Base-by-base conservation (phyloP, 1,140 invertebrate genomes). In the Ephestia elutella region DNA sequence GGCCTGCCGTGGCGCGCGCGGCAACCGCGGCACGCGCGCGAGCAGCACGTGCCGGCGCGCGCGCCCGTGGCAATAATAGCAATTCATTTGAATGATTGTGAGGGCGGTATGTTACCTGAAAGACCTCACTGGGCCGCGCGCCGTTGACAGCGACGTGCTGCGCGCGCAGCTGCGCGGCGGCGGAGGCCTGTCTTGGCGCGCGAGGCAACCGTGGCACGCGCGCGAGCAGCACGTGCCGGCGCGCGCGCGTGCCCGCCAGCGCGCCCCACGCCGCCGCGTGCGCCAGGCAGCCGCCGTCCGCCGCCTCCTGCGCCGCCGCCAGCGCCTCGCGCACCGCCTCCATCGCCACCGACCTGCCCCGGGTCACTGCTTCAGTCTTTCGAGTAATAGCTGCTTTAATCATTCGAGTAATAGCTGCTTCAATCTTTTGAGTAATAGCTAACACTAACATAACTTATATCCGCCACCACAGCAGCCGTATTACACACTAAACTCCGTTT, bases 221-320 rank as follows among this genome's bases (percentile, higher is more conserved):
- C 5, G 74, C 57, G 51, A 81, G 69, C 56, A 81, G 68, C 30
- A 79, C 74, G 11, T 73, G 74, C 13, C 83, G 76, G 11, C 70
- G 73, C 56, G 69, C 79, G 20, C 70, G 71, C 0, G 77, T 79
- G n/a, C 82, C 84, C 9, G 75, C 80, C n/a, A 94, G 90, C 62
- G 93, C 93, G 57, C 94, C 90, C 95, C 95, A 96, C 53, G 93
- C 93, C 73, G 96, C 92, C 35, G 95, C 95, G 80, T 96, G 92
- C 82, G 97, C 95, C 20, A 97, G 89, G 75, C 95, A 97, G 49
- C 94, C 90, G 75, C 94, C 93, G 78, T 97, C 96, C 60, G 93
- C 95, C 38, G 93, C 93, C 88, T 96, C 94, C 82, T 97, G 96
- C n/a, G 96, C 95, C 70, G 96, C 90, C 81, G 93, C 93, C 58